Evolutionary conservation across 1,140 invertebrate species (phyloP), one percentile per base, ranked within the genome.

Genomic region (Luehdorfia chinensis): DNA sequence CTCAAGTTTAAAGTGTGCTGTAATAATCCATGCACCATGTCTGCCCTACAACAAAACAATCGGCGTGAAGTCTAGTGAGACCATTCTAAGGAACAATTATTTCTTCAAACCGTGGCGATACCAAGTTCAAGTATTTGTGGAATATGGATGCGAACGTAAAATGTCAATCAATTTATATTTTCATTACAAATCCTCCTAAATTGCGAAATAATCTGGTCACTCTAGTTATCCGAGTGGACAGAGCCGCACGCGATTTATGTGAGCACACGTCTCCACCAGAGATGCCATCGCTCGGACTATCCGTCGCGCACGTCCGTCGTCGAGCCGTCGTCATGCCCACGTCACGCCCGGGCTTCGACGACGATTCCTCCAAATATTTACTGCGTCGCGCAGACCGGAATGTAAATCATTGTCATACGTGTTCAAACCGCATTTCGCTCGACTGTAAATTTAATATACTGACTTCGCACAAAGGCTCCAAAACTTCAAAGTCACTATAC

Each of bases 231-330:
- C 33, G 18, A 36, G 33, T 36, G 16, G 33, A 36, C 33, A 23
- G 18, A 12, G 33, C 18, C 2, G 12, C 33, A 39, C 47, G 47
- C 51, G 57, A 72, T 70, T 76, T 74, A 72, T 67, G 71, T 69
- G 57, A 48, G 50, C 55, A 39, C 58, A 63, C 50, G 59, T 50
- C 43, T 37, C 19, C 33, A 50, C 23, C 33, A 14, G 41, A 47
- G 47, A 52, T 48, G 37, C 30, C 14, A 54, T 54, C 27, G 50
- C 15, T 12, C 2, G 27, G 21, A 34, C 30, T 25, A 13, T 36
- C 9, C 25, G 31, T 33, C 9, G n/a, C 4, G 53, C 15, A 37
- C 6, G 14, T 5, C 30, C 47, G 37, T 9, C 28, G 41, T 23
- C 46, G 19, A 14, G n/a, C 21, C 37, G 32, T 5, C 21, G 16